Base-by-base conservation (phyloP, 2,888 invertebrate species). In the Trissoscelio sp. region DNA sequence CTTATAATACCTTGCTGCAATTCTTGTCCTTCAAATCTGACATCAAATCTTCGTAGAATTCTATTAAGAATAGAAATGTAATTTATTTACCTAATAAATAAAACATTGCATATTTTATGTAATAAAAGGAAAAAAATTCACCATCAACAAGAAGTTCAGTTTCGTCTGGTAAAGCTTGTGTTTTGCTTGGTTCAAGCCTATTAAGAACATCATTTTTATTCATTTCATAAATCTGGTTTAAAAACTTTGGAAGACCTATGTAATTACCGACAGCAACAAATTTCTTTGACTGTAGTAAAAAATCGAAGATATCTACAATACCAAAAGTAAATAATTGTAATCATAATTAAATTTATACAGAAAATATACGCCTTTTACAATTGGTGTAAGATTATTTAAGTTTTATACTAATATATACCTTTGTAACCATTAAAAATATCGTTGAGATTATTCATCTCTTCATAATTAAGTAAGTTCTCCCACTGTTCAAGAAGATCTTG, bases 341-440 rank as follows among this genome's bases (percentile, higher is more conserved):
- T 4, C 24, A 24, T 4, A 24, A 24, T 4, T 24, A 6, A 24
- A 24, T 24, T 24, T 24, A 24, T 24, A 24, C 24, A 24, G n/a
- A n/a, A n/a, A n/a, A n/a, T n/a, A n/a, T n/a, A n/a, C n/a, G n/a
- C n/a, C n/a, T n/a, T n/a, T n/a, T n/a, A n/a, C n/a, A n/a, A n/a
- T n/a, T n/a, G n/a, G n/a, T n/a, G n/a, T n/a, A n/a, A n/a, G n/a
- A n/a, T n/a, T n/a, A n/a, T n/a, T n/a, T n/a, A n/a, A n/a, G n/a
- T n/a, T n/a, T n/a, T n/a, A n/a, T n/a, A n/a, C n/a, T n/a, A 24
- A 24, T 24, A 24, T 24, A 55, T 53, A 31, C 18, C 20, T 57
- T 14, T 31, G 22, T 12, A 48, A n/a, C 11, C 28, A 18, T 7
- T 14, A 0, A 51, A 11, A 28, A 51, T 6, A 5, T n/a, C 14